Base-by-base conservation (phyloP, 2,797 vertebrate genomes). In the Mormyrus hasselquistii region DNA sequence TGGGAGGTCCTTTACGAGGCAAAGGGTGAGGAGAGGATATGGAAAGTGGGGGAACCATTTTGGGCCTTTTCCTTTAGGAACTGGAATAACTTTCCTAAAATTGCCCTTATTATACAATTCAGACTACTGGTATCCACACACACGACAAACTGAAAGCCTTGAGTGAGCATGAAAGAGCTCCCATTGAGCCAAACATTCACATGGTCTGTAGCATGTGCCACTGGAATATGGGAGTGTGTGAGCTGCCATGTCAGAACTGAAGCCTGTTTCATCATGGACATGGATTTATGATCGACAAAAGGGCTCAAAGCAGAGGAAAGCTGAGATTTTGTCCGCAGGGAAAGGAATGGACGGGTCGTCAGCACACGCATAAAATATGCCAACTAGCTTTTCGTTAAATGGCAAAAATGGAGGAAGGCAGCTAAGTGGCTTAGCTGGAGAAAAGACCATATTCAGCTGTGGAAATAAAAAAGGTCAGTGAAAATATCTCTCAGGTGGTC, bases 271-370 rank as follows among this genome's bases (percentile, higher is more conserved):
- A 98, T 97, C 98, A 97, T 16, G 97, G 97, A 89, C 92, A 96
- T 91, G 96, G 96, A 92, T 98, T 98, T 92, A 94, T 94, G 88
- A 95, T 97, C 92, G 94, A 96, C 12, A 92, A 94, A 92, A 96
- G 94, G 2, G 97, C 97, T 89, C 96, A 93, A 90, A 98, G 97
- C 86, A 92, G 93, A 92, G 97, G 97, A 98, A 93, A 96, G 95
- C 4, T 59, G 76, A 59, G 41, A 22, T 41, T 41, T 25, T 84
- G 9, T 59, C 19, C 34, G 16, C 19, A 14, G 47, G 10, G 44
- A 25, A 52, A 22, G 49, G 22, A 25, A 52, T 12, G 82, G n/a
- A 52, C 9, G 4, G 10, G 10, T 25, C 82, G 3, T 52, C n/a
- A 25, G 16, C 19, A 1, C 50, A 86, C 25, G 14, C 19, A 16